These are phyloP conservation scores for Ctenopoma kingsleyae DNA, from an alignment of 2,797 vertebrate species.

Conservation along the genomic window DNA sequence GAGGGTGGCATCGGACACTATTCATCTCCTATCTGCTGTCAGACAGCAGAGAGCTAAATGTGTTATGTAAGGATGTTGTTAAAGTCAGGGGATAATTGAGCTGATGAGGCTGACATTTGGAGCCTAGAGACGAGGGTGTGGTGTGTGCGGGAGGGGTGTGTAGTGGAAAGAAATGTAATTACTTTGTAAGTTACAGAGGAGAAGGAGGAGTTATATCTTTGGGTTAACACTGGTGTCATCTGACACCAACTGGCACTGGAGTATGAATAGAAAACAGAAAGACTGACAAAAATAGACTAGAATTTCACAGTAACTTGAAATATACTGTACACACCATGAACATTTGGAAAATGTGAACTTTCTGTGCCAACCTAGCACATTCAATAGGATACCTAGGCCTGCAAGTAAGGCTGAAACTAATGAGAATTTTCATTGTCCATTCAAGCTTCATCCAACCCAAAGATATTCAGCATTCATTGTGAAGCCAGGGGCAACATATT, in stretches of 20 bases:
- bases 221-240: conserved; percentile 39
- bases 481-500: too few relatives aligned
- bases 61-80: conserved; percentile 62
- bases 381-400: not conserved
- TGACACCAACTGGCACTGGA: conserved; percentile 21
- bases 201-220: conserved; percentile 20
- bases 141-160: conserved; percentile 41
- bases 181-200: conserved; percentile 58
- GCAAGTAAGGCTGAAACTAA: not conserved
- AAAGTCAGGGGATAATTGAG: conserved; percentile 69
- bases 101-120: conserved; percentile 75
- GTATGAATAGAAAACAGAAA: conserved; percentile 19
- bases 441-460: too few relatives aligned
- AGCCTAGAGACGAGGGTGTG: conserved; percentile 63
- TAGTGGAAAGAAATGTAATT: conserved; percentile 67
- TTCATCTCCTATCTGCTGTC: too few relatives aligned
- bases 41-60: conserved; percentile 11
- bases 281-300: conserved; percentile 4
- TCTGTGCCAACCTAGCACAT: not conserved
- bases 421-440: not conserved
- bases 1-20: conserved; percentile 12
- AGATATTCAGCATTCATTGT: too few relatives aligned
- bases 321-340: not conserved
- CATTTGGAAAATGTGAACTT: conserved; percentile 10
- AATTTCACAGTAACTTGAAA: conserved; percentile 31